Base-by-base conservation (phyloP, 2,113 vertebrate species). In the Saccopteryx leptura region DNA sequence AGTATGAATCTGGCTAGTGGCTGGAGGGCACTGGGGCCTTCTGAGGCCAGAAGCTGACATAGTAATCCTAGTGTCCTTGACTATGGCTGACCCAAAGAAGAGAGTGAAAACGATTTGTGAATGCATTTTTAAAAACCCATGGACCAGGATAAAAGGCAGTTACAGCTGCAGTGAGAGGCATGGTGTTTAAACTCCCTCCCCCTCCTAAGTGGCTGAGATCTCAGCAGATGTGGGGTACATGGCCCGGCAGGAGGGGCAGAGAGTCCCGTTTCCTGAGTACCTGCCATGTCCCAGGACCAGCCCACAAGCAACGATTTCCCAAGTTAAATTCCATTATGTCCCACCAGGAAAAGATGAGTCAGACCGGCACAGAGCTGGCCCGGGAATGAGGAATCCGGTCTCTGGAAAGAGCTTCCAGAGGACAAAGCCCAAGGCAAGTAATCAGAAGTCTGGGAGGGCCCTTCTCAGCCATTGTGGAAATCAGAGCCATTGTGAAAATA, bases 331-430 rank as follows among this genome's bases (percentile, higher is more conserved):
- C 12, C 31, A 63, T n/a, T 31, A 3, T n/a, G 54, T 48, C 31
- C 75, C 15, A 75, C 48, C 76, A 95, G 65, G 69, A 87, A 86
- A 81, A 91, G 85, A 60, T 5, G 12, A 82, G 54, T 75, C 14
- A 81, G 52, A 28, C 4, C 4, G 26, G 46, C 65, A 60, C 10
- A 60, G 4, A 72, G 15, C 23, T 69, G 85, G 86, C 31, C 28
- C 13, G 76, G 65, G 48, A 84, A 88, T 21, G 65, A 79, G 26
- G 60, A 7, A 24, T 31, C 68, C 9, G 26, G 9, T 33, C 78
- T 87, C 28, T 26, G n/a, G n/a, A 84, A 83, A 88, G 81, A 74
- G 75, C 33, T 58, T 61, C 52, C 28, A 46, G 26, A 96, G 61
- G 33, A 78, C 75, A 90, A 85, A 60, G 90, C 46, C 15, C 31